Percentiles rank a stretch among this genome's conserved stretches.
phyloP scores from a whole-genome alignment of 37 sponge, comb jelly and placozoan species.

The Amphimedon queenslandica region DNA sequence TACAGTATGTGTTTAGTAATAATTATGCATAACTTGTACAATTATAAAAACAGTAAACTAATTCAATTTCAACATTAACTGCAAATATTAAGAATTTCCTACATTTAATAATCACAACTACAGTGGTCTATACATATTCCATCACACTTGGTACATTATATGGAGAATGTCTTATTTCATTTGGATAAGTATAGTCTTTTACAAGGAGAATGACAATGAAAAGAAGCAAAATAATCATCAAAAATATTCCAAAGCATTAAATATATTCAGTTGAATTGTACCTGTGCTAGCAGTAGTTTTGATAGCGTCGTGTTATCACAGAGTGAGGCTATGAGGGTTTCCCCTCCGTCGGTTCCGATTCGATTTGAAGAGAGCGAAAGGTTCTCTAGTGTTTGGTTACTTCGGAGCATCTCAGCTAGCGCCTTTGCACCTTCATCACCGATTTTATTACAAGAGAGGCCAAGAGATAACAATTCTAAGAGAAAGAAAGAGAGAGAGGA shows the following conservation, averaged over 20 bases:
- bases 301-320: constrained; percentile 60
- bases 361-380: constrained; percentile 55
- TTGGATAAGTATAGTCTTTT: neutral
- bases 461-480: constrained; percentile 54
- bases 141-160: neutral
- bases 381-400: constrained; percentile 41
- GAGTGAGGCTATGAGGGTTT: constrained; percentile 50
- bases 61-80: too few species aligned
- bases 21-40: too few species aligned
- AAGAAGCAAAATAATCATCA: too few species aligned
- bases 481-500: constrained; percentile 49
- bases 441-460: constrained; percentile 57
- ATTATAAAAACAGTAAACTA: too few species aligned
- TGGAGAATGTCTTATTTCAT: neutral
- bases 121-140: too few species aligned
- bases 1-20: neutral
- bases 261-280: constrained; percentile 3
- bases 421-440: constrained; percentile 61
- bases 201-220: neutral
- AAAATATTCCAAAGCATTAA: neutral
- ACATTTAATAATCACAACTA: too few species aligned
- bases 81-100: too few species aligned
- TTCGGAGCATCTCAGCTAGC: constrained; percentile 47
- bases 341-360: constrained; percentile 59
- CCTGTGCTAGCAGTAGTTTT: constrained; percentile 57